Percentiles rank a stretch among this genome's conserved stretches.
These are phyloP conservation scores for Atta cephalotes DNA, from an alignment of 1,140 invertebrate species.

Conservation along the genomic window DNA sequence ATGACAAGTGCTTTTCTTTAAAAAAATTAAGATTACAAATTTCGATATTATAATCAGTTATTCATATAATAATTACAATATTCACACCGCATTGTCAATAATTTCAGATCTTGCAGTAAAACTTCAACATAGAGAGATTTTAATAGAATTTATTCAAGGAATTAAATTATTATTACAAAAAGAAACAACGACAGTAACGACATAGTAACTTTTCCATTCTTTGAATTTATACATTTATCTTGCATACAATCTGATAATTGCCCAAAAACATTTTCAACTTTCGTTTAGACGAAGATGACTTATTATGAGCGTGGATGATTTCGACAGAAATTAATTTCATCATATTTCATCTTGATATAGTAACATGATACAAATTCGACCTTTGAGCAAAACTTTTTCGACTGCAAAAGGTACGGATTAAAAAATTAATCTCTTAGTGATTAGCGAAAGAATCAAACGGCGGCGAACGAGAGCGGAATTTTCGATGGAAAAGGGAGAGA, in stretches of 20 bases:
- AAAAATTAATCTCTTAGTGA: slow-evolving; percentile 66
- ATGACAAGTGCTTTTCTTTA: background rate
- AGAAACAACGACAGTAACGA: no score
- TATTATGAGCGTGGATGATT: background rate
- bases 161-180: no score
- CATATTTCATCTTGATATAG: background rate
- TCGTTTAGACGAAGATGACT: background rate
- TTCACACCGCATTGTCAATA: background rate
- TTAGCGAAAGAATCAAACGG: slow-evolving; percentile 27
- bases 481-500: slow-evolving; percentile 38
- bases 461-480: slow-evolving; percentile 46
- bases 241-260: background rate
- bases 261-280: background rate
- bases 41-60: no score
- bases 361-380: no score
- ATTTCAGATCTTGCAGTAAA: background rate
- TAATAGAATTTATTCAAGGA: background rate
- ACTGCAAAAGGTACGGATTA: slow-evolving; percentile 59
- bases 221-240: background rate
- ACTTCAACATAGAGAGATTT: background rate
- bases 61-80: background rate
- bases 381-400: background rate
- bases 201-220: no score
- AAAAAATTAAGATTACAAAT: background rate
- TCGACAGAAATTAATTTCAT: slow-evolving; percentile 25